Percentiles rank a stretch among this genome's conserved stretches.
These are phyloP conservation scores for Drepanosiphum platanoidis DNA, from an alignment of 2,888 invertebrate genomes.

Conservation along the genomic window DNA sequence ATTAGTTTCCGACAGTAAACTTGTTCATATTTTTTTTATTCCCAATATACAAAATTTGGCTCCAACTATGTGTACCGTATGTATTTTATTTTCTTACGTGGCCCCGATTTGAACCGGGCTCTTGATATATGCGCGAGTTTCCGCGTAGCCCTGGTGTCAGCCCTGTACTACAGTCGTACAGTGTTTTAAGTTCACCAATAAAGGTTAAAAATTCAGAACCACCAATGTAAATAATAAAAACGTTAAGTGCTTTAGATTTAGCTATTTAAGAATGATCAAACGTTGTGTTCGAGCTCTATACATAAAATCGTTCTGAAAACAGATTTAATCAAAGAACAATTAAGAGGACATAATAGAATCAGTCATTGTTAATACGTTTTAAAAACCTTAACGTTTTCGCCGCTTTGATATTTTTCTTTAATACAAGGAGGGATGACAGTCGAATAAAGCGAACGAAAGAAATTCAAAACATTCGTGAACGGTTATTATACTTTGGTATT, in stretches of 20 bases:
- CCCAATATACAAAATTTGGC: too few species aligned
- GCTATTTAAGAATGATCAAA: slow-evolving; percentile 10
- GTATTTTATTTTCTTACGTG: too few species aligned
- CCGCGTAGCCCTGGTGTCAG: too few species aligned
- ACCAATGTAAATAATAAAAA: neutral
- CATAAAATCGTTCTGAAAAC: slow-evolving; percentile 7
- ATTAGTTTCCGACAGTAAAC: too few species aligned
- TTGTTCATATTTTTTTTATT: too few species aligned
- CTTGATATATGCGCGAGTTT: too few species aligned
- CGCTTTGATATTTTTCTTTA: neutral
- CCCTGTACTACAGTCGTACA: neutral
- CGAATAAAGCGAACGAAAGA: neutral
- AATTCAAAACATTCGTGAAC: neutral
- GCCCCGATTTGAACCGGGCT: too few species aligned
- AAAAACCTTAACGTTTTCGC: neutral
- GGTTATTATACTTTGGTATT: neutral
- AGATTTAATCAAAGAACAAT: slow-evolving; percentile 28
- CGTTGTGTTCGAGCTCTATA: neutral
- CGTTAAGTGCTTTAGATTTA: slow-evolving; percentile 7
- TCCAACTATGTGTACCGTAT: too few species aligned
- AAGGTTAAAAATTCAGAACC: neutral
- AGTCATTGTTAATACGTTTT: neutral
- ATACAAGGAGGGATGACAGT: neutral
- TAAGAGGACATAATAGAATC: neutral
- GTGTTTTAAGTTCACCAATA: neutral